Evolutionary conservation across 2,113 vertebrate species (phyloP).

Genomic region (Orthonyx spaldingii): DNA sequence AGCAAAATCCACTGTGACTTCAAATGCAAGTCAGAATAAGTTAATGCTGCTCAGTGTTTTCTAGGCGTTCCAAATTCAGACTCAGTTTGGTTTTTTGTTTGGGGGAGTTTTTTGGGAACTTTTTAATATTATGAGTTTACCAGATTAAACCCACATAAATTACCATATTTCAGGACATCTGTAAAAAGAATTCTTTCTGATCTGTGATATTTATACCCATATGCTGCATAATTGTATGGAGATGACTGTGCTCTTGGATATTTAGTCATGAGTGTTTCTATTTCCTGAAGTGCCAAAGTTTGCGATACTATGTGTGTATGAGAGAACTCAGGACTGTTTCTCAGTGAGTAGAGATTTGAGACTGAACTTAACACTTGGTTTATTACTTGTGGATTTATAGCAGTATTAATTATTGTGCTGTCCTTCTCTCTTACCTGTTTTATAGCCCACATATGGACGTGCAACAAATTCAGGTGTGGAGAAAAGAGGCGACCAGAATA

Average conservation of each 20-base stretch:
- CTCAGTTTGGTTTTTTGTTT: background rate
- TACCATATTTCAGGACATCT: background rate
- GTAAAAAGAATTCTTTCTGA: background rate
- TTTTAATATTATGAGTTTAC: background rate
- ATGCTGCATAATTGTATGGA: background rate
- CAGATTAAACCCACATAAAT: background rate
- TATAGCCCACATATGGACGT: constrained; percentile 76
- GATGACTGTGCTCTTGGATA: background rate
- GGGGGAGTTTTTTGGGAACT: background rate
- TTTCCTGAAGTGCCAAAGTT: background rate
- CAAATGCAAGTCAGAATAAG: background rate
- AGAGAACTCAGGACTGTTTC: background rate
- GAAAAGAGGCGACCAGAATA: constrained; percentile 74
- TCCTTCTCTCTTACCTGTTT: background rate
- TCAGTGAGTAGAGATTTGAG: background rate
- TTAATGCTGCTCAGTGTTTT: background rate
- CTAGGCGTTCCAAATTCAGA: background rate
- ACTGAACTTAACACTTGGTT: background rate
- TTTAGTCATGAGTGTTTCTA: background rate
- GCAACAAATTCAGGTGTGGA: constrained; percentile 78
- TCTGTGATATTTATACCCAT: background rate
- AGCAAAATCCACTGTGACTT: background rate
- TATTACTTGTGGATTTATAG: background rate
- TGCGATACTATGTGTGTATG: accelerated
- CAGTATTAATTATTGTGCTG: background rate